phyloP scores from a whole-genome alignment of 2,888 invertebrate species.

The Serripes groenlandicus region DNA sequence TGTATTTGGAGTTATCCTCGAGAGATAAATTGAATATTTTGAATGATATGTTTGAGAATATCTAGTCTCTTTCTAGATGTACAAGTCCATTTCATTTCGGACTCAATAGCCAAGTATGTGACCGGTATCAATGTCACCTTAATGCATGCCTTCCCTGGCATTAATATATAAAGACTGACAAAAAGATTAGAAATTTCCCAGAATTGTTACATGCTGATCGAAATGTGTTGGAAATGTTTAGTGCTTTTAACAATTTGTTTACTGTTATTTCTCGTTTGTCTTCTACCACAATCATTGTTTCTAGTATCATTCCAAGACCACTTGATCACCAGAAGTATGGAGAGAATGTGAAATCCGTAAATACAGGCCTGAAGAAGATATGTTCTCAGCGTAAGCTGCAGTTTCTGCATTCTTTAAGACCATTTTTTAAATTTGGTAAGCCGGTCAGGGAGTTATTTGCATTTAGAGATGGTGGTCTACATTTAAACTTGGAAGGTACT shows the following conservation, averaged over 20 bases:
- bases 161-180: background rate
- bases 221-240: background rate
- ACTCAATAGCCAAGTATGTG: slow-evolving; percentile 8
- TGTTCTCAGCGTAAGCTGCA: background rate
- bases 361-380: slow-evolving; percentile 1
- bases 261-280: background rate
- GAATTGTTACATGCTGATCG: background rate
- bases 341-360: background rate
- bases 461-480: background rate
- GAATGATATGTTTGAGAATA: background rate
- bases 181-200: background rate
- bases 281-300: background rate
- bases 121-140: background rate
- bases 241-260: background rate
- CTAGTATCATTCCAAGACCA: background rate
- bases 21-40: background rate
- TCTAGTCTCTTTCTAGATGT: background rate
- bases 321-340: background rate
- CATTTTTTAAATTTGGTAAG: background rate
- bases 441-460: slow-evolving; percentile 1
- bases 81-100: background rate
- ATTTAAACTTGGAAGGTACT: slow-evolving; percentile 5
- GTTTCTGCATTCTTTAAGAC: slow-evolving; percentile 5
- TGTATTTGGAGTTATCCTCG: background rate
- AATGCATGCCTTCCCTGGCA: background rate